Percentiles rank a stretch among this genome's conserved stretches.
phyloP scores from a whole-genome alignment of 2,888 invertebrate genomes.

The Apamea crenata region DNA sequence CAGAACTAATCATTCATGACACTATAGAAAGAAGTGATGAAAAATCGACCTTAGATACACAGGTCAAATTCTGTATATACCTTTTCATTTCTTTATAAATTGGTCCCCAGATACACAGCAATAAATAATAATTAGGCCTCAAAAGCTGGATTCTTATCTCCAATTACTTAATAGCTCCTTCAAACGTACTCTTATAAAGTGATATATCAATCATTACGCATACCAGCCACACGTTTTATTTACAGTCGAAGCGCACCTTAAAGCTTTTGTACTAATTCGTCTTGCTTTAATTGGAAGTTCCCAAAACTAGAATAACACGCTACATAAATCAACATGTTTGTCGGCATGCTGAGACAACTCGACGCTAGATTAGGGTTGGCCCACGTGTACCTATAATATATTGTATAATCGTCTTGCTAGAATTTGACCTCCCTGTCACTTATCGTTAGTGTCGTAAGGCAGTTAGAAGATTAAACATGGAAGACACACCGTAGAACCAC shows the following conservation, averaged over 20 bases:
- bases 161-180: constrained; percentile 28
- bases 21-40: not conserved
- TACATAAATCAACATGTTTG: constrained; percentile 75
- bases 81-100: not conserved
- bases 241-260: constrained; percentile 52
- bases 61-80: not conserved
- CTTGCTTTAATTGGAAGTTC: constrained; percentile 69
- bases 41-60: not conserved
- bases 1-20: not conserved
- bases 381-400: constrained; percentile 39
- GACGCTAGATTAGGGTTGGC: constrained; percentile 72
- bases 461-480: constrained; percentile 10
- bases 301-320: constrained; percentile 68
- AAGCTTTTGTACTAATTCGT: constrained; percentile 66
- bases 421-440: constrained; percentile 52
- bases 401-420: constrained; percentile 41
- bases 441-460: constrained; percentile 45
- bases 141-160: not conserved
- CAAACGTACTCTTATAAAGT: constrained; percentile 15
- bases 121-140: constrained; percentile 17
- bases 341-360: constrained; percentile 72
- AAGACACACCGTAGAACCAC: constrained; percentile 3
- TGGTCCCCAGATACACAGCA: not conserved
- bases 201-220: constrained; percentile 36
- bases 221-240: constrained; percentile 34